These are phyloP conservation scores for Lutjanus erythropterus DNA, from an alignment of 2,113 vertebrate species.

Conservation along the genomic window DNA sequence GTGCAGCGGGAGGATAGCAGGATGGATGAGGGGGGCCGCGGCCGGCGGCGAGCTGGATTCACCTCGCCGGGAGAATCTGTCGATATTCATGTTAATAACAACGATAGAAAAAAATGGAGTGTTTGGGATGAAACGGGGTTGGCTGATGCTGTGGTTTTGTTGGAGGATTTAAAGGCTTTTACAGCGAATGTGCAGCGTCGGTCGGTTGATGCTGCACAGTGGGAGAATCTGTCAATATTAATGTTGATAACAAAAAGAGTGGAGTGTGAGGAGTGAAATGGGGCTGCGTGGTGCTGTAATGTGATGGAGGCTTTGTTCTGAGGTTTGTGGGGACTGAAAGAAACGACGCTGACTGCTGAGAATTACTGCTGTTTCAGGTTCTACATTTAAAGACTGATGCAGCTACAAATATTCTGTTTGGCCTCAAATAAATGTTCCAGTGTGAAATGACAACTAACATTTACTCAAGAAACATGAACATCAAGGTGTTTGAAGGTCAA, in stretches of 20 bases:
- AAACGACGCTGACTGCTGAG: constrained; percentile 2
- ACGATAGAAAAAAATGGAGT: constrained; percentile 4
- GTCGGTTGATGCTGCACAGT: constrained; percentile 14
- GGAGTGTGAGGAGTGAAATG: neutral
- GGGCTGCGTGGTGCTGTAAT: neutral
- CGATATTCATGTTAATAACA: constrained; percentile 52
- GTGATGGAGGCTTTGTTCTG: neutral
- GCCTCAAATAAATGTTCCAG: neutral
- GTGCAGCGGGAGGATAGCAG: constrained; percentile 55
- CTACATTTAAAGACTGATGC: neutral
- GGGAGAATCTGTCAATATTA: constrained; percentile 37
- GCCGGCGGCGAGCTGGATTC: constrained; percentile 29
- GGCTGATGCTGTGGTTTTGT: constrained; percentile 48
- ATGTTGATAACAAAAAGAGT: constrained; percentile 22
- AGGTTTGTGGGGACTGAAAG: constrained; percentile 9
- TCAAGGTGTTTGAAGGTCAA: too few relatives aligned
- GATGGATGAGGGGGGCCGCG: constrained; percentile 52
- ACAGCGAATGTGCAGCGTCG: constrained; percentile 3
- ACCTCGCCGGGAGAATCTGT: constrained; percentile 38
- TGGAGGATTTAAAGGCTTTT: constrained; percentile 42
- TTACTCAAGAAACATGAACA: too few relatives aligned
- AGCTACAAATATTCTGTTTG: too few relatives aligned
- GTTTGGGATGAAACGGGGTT: constrained; percentile 12
- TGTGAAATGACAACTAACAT: too few relatives aligned
- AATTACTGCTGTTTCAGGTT: neutral